A percentile compares a stretch with the other conserved stretches of the same genome.
phyloP scores from a whole-genome alignment of 2,888 invertebrate genomes.

The Mythimna lalbum region DNA sequence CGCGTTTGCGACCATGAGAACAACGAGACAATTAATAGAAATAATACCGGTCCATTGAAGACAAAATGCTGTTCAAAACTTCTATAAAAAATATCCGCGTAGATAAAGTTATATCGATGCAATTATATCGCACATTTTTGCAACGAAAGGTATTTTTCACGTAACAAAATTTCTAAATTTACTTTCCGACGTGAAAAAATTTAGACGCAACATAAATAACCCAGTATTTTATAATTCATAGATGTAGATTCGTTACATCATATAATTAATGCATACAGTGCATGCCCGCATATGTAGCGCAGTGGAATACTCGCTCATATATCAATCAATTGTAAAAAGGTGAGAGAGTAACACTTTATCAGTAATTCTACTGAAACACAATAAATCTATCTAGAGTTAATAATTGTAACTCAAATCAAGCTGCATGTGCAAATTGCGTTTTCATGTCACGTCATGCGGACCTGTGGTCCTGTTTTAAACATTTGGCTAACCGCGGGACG shows the following conservation, averaged over 20 bases:
- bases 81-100: background rate
- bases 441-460: conserved; percentile 64
- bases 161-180: conserved; percentile 33
- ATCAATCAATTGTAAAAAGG: conserved; percentile 47
- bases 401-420: conserved; percentile 61
- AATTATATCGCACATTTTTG: conserved; percentile 39
- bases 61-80: background rate
- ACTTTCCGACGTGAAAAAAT: conserved; percentile 35
- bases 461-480: conserved; percentile 65
- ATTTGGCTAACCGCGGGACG: conserved; percentile 68
- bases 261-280: conserved; percentile 52
- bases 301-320: conserved; percentile 44
- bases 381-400: conserved; percentile 54
- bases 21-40: background rate
- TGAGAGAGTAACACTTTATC: conserved; percentile 30
- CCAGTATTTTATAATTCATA: conserved; percentile 56
- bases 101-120: conserved; percentile 22
- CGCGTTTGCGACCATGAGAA: too few relatives aligned
- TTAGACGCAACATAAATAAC: conserved; percentile 52
- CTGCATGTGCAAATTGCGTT: conserved; percentile 71
- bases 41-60: conserved; percentile 10
- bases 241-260: conserved; percentile 57
- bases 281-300: conserved; percentile 40
- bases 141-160: conserved; percentile 35
- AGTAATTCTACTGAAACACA: conserved; percentile 26